Base-by-base conservation (phyloP, 2,888 invertebrate genomes). In the Zootermopsis nevadensis region DNA sequence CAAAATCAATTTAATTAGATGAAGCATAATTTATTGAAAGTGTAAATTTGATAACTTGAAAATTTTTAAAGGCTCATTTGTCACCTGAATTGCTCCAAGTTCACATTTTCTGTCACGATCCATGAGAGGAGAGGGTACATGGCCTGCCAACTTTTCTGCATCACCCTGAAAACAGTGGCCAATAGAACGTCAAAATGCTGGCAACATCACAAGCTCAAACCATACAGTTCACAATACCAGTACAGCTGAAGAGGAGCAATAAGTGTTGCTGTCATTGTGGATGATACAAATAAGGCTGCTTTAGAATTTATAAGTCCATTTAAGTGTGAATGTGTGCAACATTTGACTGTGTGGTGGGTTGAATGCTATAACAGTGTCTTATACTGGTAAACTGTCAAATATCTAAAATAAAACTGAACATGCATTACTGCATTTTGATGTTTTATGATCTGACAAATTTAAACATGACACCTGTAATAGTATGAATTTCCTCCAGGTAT, bases 71-170 rank as follows among this genome's bases (percentile, higher is more conserved):
- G 60, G 74, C 38, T 74, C 12, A n/a, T 38, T 74, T 74, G n/a
- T 74, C 66, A 79, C 79, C 79, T 79, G 79, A 60, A 79, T 79
- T 60, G 60, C 60, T 79, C 79, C 79, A 53, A 79, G 79, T 35
- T 79, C 79, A 35, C 79, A 79, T 35, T 79, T 66, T 79, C 79
- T 60, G 66, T 79, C 79, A 33, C 79, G 79, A 66, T 79, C 79
- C 79, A 79, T 79, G 79, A 79, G 79, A 60, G 79, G 79, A 55
- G 60, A 55, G 60, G 79, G 79, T n/a, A 79, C 66, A 35, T 79
- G 79, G 66, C 79, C 79, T 79, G 79, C 79, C 66, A 79, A 79
- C 79, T 79, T 79, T 79, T 79, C 79, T 60, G 79, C 79, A 66
- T 79, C 79, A 19, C 79, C 79, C 79, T 79, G 79, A 31, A 79